Base-by-base conservation (phyloP, 1,140 invertebrate genomes). In the Microplitis mediator region DNA sequence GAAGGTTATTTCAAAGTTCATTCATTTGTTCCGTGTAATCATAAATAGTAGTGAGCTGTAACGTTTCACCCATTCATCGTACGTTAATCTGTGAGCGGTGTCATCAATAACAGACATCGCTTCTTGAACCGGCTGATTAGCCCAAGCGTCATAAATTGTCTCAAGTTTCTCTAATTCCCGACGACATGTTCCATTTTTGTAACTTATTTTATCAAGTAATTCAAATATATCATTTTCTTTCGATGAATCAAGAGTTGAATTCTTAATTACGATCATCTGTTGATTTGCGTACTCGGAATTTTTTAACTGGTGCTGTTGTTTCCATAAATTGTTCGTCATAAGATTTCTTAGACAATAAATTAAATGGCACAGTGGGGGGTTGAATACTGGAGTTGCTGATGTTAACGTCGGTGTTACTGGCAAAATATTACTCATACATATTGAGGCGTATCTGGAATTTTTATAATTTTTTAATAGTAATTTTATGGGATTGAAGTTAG, bases 61-160 rank as follows among this genome's bases (percentile, higher is more conserved):
- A 50, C 80, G 81, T 60, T 84, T 76, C 5, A 78, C 16, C 83
- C 83, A 85, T 32, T 84, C 79, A 36, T 78, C 72, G 13, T 80
- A 78, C 4, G 81, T 78, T 5, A 76, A 73, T 69, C 75, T 73
- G 58, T 83, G 74, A 13, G 83, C 76, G 31, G 74, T 73, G 6
- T 76, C 76, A 16, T 82, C 77, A 14, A 74, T 16, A 65, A 81
- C 63, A 11, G 71, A 69, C 74, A 82, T 80, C 45, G 64, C 79
- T 69, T 79, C 66, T 72, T 82, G 76, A 14, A 84, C 71, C 0
- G 76, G 66, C 72, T 83, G 80, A 65, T 78, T 71, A 1, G 63
- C 68, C 83, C 83, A 84, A 66, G 74, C 71, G 54, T 78, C 77
- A 64, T 79, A 76, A 34, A 80, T 72, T 35, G 71, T 51, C 34